phyloP scores from a whole-genome alignment of 2,888 invertebrate species.

The Euphydryas editha region DNA sequence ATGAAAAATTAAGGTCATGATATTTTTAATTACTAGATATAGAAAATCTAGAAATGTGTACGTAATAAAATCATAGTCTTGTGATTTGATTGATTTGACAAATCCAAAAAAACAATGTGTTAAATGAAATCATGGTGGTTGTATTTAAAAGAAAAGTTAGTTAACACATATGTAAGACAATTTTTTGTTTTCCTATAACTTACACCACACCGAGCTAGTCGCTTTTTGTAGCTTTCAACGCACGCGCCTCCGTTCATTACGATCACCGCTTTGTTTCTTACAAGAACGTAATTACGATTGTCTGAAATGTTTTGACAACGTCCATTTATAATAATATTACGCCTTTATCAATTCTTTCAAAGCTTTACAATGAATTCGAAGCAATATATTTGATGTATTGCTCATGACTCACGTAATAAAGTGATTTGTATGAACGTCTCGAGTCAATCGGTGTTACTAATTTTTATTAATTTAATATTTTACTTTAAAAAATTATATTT shows the following conservation, averaged over 20 bases:
- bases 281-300: conserved; percentile 80
- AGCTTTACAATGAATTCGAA: conserved; percentile 50
- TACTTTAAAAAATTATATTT: background rate
- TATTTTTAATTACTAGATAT: too few species aligned
- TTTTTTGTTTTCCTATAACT: conserved; percentile 42
- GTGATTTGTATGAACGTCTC: background rate
- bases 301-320: conserved; percentile 79
- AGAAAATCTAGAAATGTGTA: too few species aligned
- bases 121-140: too few species aligned
- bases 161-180: background rate
- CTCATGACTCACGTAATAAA: conserved; percentile 24
- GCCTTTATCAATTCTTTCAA: conserved; percentile 57
- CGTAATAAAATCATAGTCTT: too few species aligned
- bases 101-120: too few species aligned
- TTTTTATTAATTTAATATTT: background rate
- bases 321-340: conserved; percentile 74
- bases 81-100: too few species aligned
- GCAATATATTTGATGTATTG: conserved; percentile 37
- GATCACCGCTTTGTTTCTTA: conserved; percentile 69
- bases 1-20: too few species aligned
- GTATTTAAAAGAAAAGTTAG: background rate
- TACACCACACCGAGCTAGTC: conserved; percentile 62
- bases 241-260: conserved; percentile 74
- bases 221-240: conserved; percentile 71
- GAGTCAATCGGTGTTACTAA: conserved; percentile 3